Evolutionary conservation across 2,888 invertebrate species (phyloP).

Genomic region (Erebia aethiops): DNA sequence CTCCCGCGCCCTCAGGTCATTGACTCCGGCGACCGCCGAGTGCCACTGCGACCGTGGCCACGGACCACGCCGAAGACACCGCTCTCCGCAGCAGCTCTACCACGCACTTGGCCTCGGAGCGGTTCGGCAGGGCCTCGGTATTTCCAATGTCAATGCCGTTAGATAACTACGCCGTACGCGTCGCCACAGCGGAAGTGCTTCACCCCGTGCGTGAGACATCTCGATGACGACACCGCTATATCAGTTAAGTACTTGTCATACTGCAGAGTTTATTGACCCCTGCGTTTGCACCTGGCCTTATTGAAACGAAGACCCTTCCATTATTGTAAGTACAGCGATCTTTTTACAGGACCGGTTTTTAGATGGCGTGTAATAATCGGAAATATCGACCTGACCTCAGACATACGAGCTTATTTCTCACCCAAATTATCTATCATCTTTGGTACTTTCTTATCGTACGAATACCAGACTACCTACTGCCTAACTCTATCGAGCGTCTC

Average conservation of each 20-base stretch:
- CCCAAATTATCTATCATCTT: not conserved
- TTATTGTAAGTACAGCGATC: slow-evolving; percentile 4
- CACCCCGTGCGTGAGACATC: slow-evolving; percentile 37
- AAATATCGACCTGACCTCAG: not conserved
- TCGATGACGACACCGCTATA: slow-evolving; percentile 34
- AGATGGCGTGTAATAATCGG: not conserved
- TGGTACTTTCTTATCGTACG: not conserved
- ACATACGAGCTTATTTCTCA: not conserved
- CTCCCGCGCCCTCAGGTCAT: slow-evolving; percentile 79
- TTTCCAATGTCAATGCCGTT: slow-evolving; percentile 77
- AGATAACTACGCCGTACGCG: slow-evolving; percentile 45
- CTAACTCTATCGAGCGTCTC: not conserved
- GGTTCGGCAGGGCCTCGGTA: slow-evolving; percentile 46
- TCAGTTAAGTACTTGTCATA: slow-evolving; percentile 51
- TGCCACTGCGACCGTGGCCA: slow-evolving; percentile 53
- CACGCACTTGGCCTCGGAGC: slow-evolving; percentile 65
- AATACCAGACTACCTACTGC: not conserved
- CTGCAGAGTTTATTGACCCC: slow-evolving; percentile 59
- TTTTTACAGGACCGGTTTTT: slow-evolving; percentile 17
- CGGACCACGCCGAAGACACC: slow-evolving; percentile 64
- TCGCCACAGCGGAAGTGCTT: slow-evolving; percentile 41
- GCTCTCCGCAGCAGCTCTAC: slow-evolving; percentile 61
- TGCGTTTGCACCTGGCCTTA: slow-evolving; percentile 53
- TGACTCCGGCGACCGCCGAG: slow-evolving; percentile 64
- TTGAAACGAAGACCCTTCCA: slow-evolving; percentile 17